Base-by-base conservation (phyloP, 2,888 invertebrate genomes). In the Monoplex corrugatus region DNA sequence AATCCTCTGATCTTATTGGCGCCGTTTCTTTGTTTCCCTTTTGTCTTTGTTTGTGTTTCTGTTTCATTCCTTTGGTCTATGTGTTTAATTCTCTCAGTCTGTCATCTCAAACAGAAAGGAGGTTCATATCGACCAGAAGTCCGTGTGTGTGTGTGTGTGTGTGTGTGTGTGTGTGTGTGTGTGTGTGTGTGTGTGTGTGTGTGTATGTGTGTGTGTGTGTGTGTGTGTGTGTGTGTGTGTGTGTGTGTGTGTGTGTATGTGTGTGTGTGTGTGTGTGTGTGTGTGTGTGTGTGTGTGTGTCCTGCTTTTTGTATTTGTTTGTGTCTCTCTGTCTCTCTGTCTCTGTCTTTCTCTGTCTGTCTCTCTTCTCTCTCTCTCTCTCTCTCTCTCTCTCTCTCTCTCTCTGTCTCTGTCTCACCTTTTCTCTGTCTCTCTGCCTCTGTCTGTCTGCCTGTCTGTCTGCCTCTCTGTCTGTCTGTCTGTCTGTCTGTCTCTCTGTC, bases 211-310 rank as follows among this genome's bases (percentile, higher is more conserved):
- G 68, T 72, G 86, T 86, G 68, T 43, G 86, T 40, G 40, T 86
- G 86, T 68, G 40, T 68, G 72, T 68, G 63, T 43, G 72, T 68
- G 40, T 68, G 86, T 68, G 63, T 68, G 72, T 68, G 40, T 68
- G 86, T 86, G 38, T 86, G 86, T 40, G 63, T 86, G 86, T 43
- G 40, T 43, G 86, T 86, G 63, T 68, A 45, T 87, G 32, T 75
- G 44, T 43, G 43, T 44, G 75, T 75, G n/a, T 75, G 44, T 72
- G 19, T 72, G 72, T 72, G 19, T 72, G 72, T 72, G 72, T 72
- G 5, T 38, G 35, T 75, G 2, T 50, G 50, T 50, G 50, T 50
- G 50, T 50, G 50, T 50, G 50, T 50, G 50, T 50, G 68, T 75
- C 38, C 16, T 6, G 23, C 72, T 72, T 2, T 72, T n/a, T 32